Percentiles rank a stretch among this genome's conserved stretches.
phyloP scores from a whole-genome alignment of 2,888 invertebrate species.

The Pecten maximus region DNA sequence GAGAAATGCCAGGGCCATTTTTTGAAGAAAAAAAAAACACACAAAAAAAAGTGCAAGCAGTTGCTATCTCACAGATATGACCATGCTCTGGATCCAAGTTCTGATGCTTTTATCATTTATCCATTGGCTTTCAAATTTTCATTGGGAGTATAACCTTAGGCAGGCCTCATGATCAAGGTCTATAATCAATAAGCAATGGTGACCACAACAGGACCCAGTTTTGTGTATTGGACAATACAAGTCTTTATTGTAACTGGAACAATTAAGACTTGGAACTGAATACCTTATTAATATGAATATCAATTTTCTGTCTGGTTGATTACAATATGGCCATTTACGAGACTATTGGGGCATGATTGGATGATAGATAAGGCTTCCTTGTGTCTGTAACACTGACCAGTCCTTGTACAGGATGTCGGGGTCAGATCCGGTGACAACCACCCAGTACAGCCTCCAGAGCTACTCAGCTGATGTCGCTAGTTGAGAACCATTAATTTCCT shows the following conservation, averaged over 20 bases:
- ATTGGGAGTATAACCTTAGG: no score
- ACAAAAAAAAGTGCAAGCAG: no score
- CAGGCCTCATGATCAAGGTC: no score
- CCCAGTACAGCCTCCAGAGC: neutral
- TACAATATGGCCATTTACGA: conserved; percentile 5
- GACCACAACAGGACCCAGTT: neutral
- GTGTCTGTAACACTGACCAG: neutral
- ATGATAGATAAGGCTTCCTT: neutral
- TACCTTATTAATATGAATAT: conserved; percentile 22
- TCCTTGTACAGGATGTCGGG: conserved; percentile 16
- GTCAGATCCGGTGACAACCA: neutral
- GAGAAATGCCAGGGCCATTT: no score
- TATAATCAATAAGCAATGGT: neutral
- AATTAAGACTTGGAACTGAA: neutral
- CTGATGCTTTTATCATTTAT: no score
- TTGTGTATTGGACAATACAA: neutral
- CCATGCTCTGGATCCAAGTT: no score
- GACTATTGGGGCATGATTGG: conserved; percentile 21
- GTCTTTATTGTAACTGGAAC: neutral
- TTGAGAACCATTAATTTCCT: neutral
- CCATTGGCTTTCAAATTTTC: no score
- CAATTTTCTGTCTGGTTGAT: conserved; percentile 26
- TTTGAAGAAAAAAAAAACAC: no score
- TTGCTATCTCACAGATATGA: no score
- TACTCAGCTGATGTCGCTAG: neutral